Evolutionary conservation across 2,888 invertebrate species (phyloP), one percentile per base, ranked within the genome.

Genomic region (Cerceris rybyensis): DNA sequence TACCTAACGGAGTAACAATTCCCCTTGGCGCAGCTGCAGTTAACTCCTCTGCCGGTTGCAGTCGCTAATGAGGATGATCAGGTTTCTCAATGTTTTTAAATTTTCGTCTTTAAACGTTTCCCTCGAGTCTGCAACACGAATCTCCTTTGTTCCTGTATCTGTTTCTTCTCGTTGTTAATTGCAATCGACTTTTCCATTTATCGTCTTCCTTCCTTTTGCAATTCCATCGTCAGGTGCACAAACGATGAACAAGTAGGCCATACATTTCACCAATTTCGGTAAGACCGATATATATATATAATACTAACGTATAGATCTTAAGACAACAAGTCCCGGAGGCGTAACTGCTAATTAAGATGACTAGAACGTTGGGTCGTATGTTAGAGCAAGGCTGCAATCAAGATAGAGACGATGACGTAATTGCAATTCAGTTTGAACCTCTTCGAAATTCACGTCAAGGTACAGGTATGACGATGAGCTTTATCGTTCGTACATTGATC

Each of bases 1-100:
- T 83, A 82, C 77, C 75, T 66, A 80, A 49, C 49, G 58, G 68
- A 55, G 70, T 72, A 83, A 84, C 82, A 75, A 79, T 80, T 63
- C 64, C 63, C 70, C 39, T 54, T 63, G 78, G 59, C 70, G 61
- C 76, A 79, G 82, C 82, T 84, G 80, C 74, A 76, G 70, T 75
- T 74, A 64, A 58, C 70, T 63, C 66, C 78, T 54, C 57, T 4
- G 9, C 49, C 8, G 65, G 54, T 61, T 78, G 63, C 63, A 11
- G 41, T 64, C 41, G 66, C 79, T 79, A 79, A 78, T 79, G 70
- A 78, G 69, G 74, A 70, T 78, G 73, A 67, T 73, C 78, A 54
- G 64, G 59, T 52, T 54, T 49, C 70, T 67, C 59, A 54, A 55
- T 39, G 13, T 28, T 41, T 17, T 55, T 16, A 17, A 39, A 78